Evolutionary conservation across 2,888 invertebrate species (phyloP), one percentile per base, ranked within the genome.

Genomic region (Podotricha telesiphe): DNA sequence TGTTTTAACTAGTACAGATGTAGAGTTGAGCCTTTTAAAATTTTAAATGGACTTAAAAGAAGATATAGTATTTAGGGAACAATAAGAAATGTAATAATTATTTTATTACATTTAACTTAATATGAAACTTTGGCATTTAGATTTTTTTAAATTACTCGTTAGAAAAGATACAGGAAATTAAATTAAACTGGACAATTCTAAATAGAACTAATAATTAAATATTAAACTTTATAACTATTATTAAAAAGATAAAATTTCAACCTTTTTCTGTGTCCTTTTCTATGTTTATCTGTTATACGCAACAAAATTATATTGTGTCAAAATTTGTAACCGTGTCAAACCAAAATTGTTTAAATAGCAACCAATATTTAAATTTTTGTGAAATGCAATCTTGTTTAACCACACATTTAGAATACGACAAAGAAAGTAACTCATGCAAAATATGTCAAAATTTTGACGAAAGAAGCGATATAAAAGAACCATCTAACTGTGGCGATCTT

Each of bases 401-500:
- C 2, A 19, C 48, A 40, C 47, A 59, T 22, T 45, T 45, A 22
- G 19, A 64, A 59, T 7, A 68, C 48, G 20, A 47, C 17, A 42
- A 55, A 15, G 62, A 37, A 8, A 37, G 56, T 8, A 53, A 34
- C 47, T 40, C 37, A 10, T 15, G 40, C 8, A n/a, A 34, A 40
- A 15, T 0, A n/a, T 51, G 19, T 17, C 20, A 70, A 10, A 62
- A 67, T 22, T 67, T 78, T n/a, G 78, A 80, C 40, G 11, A 75
- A 0, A 70, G 78, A 10, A 74, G 79, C 10, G 76, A 81, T 6
- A 72, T 78, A 62, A 53, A 61, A 28, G 51, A 67, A 8, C 69
- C 73, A 0, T 45, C 82, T 0, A 79, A 74, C 37, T 75, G 79
- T 17, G 82, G 81, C 0, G 84, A 89, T 63, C 58, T 87, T 0